Evolutionary conservation across 2,888 invertebrate species (phyloP).

Genomic region (Busseola fusca): DNA sequence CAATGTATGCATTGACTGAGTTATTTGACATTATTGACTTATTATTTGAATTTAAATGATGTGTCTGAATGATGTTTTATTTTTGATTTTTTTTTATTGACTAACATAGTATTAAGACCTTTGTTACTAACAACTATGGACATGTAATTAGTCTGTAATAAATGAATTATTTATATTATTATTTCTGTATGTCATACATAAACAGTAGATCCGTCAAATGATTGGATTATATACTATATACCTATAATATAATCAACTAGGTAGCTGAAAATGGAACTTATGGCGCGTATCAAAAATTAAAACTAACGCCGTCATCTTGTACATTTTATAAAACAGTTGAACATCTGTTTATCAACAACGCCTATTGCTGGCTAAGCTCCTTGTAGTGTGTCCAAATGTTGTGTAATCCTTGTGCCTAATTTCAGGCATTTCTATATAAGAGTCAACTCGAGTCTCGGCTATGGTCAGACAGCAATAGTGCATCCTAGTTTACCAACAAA

Average conservation of each 20-base stretch:
- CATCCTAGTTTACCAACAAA: not conserved
- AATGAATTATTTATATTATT: too few species aligned
- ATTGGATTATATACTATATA: too few species aligned
- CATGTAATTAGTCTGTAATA: too few species aligned
- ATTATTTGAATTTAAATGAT: too few species aligned
- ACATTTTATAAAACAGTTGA: not conserved
- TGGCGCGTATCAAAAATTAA: not conserved
- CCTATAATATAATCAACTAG: too few species aligned
- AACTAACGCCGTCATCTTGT: not conserved
- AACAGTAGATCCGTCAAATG: not conserved
- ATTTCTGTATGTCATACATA: not conserved
- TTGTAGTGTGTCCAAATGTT: not conserved
- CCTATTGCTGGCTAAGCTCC: not conserved
- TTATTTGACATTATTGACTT: too few species aligned
- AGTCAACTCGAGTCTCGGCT: not conserved
- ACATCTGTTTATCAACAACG: not conserved
- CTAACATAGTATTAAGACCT: too few species aligned
- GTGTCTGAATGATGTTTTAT: too few species aligned
- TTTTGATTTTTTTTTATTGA: too few species aligned
- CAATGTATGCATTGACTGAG: too few species aligned
- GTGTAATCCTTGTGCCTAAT: not conserved
- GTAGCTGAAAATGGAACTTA: too few species aligned
- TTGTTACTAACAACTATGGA: too few species aligned
- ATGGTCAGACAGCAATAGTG: not conserved
- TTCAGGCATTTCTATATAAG: not conserved